Evolutionary conservation across 2,113 vertebrate genomes (phyloP).

Genomic region (Hipposideros armiger): DNA sequence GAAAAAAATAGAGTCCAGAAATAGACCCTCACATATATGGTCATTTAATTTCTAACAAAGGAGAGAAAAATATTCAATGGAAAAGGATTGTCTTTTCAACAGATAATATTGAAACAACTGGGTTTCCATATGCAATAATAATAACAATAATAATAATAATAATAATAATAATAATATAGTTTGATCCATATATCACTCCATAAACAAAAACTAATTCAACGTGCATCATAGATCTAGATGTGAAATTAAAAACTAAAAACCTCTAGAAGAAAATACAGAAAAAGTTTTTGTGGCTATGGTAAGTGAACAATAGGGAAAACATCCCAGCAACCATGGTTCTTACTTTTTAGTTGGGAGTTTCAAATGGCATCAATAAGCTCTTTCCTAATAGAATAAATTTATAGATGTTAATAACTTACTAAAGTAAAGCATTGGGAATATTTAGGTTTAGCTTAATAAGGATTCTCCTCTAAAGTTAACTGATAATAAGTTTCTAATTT

Average conservation of each 20-base stretch:
- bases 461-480: neutral
- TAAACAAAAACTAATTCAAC: slow-evolving; percentile 33
- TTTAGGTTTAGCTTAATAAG: neutral
- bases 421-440: neutral
- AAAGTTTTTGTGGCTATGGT: neutral
- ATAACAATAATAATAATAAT: neutral
- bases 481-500: neutral
- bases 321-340: neutral
- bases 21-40: neutral
- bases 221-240: neutral
- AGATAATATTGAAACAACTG: neutral
- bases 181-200: neutral
- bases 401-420: neutral
- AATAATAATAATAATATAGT: neutral
- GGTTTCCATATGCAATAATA: neutral
- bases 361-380: neutral
- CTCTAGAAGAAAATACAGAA: neutral
- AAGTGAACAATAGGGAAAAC: neutral
- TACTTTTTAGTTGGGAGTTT: neutral
- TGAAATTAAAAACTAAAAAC: neutral
- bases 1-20: neutral
- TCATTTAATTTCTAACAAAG: slow-evolving; percentile 22
- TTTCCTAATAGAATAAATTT: neutral
- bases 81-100: neutral
- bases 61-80: neutral